Evolutionary conservation across 2,888 invertebrate genomes (phyloP).

Genomic region (Troides aeacus): DNA sequence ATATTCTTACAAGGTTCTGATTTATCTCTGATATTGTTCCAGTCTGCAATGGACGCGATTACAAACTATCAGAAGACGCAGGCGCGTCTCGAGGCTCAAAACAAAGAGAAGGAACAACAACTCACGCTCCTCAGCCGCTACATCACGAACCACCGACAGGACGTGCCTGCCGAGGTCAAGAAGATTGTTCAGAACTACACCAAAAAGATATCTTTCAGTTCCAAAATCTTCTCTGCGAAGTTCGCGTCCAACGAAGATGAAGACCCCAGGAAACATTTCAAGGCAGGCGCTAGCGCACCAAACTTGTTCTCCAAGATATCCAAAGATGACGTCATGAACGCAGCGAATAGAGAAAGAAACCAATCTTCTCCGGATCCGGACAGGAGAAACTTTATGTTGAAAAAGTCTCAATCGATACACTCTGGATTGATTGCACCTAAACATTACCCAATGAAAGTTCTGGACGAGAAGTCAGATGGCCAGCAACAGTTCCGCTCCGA

Average conservation of each 20-base stretch:
- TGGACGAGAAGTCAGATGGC: slow-evolving; percentile 76
- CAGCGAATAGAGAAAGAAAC: slow-evolving; percentile 39
- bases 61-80: slow-evolving; percentile 81
- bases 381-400: slow-evolving; percentile 55
- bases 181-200: slow-evolving; percentile 84
- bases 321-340: slow-evolving; percentile 52
- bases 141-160: slow-evolving; percentile 84
- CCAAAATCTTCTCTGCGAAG: slow-evolving; percentile 60
- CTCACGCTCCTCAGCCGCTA: slow-evolving; percentile 86
- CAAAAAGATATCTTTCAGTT: slow-evolving; percentile 67
- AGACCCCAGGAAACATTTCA: slow-evolving; percentile 58
- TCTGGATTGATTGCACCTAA: slow-evolving; percentile 62
- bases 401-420: slow-evolving; percentile 72
- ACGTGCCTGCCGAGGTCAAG: slow-evolving; percentile 86
- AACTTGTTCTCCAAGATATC: slow-evolving; percentile 67
- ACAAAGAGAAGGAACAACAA: slow-evolving; percentile 87
- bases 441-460: slow-evolving; percentile 67
- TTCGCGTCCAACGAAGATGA: slow-evolving; percentile 62
- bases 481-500: slow-evolving; percentile 60
- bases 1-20: too few relatives aligned
- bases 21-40: slow-evolving; percentile 44
- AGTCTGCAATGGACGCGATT: slow-evolving; percentile 84
- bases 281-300: slow-evolving; percentile 65
- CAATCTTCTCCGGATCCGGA: slow-evolving; percentile 52
- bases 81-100: slow-evolving; percentile 85